These are phyloP conservation scores for Liposcelis brunnea DNA, from an alignment of 2,888 invertebrate species.

Conservation along the genomic window DNA sequence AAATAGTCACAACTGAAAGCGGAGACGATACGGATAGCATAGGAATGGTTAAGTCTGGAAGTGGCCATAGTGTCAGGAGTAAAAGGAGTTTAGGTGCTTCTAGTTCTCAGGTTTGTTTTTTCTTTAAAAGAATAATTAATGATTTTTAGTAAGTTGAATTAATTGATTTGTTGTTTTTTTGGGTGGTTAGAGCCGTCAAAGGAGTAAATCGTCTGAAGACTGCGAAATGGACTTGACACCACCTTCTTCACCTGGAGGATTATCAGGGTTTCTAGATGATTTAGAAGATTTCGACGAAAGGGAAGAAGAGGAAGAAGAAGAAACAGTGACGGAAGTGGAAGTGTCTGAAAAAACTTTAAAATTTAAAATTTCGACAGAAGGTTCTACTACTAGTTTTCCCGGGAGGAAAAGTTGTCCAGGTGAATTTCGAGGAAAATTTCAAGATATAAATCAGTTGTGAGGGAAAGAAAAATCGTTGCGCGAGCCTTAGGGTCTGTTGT, in stretches of 20 bases:
- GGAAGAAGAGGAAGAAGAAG: slow-evolving; percentile 24
- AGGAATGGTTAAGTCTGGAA: slow-evolving; percentile 23
- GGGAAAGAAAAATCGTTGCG: too few relatives aligned
- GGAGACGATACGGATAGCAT: slow-evolving; percentile 16
- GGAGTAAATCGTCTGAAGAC: slow-evolving; percentile 8
- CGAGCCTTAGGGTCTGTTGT: too few relatives aligned
- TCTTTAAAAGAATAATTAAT: too few relatives aligned
- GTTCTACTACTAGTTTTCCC: slow-evolving; percentile 27
- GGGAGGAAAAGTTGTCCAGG: slow-evolving; percentile 46
- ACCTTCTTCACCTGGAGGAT: neutral
- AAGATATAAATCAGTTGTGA: too few relatives aligned
- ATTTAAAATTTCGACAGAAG: slow-evolving; percentile 58
- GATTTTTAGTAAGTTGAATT: too few relatives aligned
- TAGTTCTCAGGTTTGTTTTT: slow-evolving; percentile 7
- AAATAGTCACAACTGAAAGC: slow-evolving; percentile 20
- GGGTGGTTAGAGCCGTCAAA: slow-evolving; percentile 4
- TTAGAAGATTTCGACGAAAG: slow-evolving; percentile 16
- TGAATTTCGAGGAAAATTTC: too few relatives aligned
- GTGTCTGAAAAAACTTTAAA: slow-evolving; percentile 53
- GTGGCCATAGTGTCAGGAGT: slow-evolving; percentile 18
- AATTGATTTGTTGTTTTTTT: too few relatives aligned
- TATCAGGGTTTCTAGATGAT: neutral
- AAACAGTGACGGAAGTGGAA: slow-evolving; percentile 52
- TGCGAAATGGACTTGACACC: slow-evolving; percentile 6
- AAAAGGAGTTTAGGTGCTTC: neutral